Evolutionary conservation across 2,888 invertebrate species (phyloP).

Genomic region (Oligia latruncula): DNA sequence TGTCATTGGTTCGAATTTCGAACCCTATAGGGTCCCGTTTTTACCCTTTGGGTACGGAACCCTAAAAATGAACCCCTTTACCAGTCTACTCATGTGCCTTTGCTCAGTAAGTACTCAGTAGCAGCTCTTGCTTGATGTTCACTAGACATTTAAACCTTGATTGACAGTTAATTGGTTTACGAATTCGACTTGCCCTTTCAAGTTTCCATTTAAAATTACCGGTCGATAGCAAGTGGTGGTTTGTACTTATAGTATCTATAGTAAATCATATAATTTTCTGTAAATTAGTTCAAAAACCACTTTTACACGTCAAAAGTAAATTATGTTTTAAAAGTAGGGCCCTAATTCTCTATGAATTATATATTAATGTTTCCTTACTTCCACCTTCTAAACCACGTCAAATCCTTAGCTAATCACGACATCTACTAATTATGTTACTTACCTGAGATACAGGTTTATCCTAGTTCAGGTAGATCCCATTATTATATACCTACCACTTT

Average conservation of each 20-base stretch:
- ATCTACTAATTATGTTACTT: too few species aligned
- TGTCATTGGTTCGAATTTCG: neutral
- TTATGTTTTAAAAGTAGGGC: neutral
- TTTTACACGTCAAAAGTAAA: neutral
- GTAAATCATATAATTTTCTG: neutral
- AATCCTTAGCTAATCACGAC: too few species aligned
- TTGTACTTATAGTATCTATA: neutral
- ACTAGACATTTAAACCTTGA: constrained; percentile 33
- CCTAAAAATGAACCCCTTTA: neutral
- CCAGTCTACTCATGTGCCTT: neutral
- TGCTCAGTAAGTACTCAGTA: neutral
- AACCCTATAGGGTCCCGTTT: too few species aligned
- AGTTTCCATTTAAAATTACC: constrained; percentile 1
- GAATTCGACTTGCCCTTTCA: constrained; percentile 22
- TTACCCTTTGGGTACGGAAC: too few species aligned
- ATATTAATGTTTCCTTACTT: too few species aligned
- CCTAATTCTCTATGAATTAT: too few species aligned
- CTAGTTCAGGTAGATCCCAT: too few species aligned
- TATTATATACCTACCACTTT: too few species aligned
- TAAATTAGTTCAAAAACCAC: neutral
- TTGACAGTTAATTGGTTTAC: constrained; percentile 20
- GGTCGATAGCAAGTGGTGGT: constrained; percentile 2
- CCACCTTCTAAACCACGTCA: too few species aligned
- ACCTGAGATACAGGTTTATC: too few species aligned
- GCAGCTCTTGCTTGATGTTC: constrained; percentile 19